Conservation (phyloP, 2,888 invertebrate genomes). For the Allolobophora icterica region DNA sequence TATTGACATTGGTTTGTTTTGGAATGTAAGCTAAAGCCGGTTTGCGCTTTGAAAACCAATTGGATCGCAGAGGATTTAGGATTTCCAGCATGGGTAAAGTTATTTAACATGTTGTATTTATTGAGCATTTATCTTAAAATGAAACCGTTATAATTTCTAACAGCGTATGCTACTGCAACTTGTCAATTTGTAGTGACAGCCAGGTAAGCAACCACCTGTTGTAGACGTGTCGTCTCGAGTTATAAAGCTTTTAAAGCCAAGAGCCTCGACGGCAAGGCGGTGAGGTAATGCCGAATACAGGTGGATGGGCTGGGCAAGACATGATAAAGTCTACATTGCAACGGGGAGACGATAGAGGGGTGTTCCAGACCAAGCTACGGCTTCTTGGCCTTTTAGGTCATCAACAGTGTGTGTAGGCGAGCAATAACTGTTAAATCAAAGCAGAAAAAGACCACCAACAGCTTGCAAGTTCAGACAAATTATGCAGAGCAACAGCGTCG, state of each 20-base stretch:
- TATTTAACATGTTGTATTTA: neutral
- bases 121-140: neutral
- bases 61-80: neutral
- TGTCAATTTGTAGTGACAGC: neutral
- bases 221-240: neutral
- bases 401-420: neutral
- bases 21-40: neutral
- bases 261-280: neutral
- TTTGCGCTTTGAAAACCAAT: neutral
- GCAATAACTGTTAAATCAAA: too few relatives aligned
- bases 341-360: neutral
- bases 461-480: neutral
- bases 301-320: neutral
- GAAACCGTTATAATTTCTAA: neutral
- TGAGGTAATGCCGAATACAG: neutral
- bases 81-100: neutral
- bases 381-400: neutral
- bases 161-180: conserved; percentile 17
- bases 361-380: neutral
- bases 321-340: neutral
- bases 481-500: neutral
- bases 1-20: conserved; percentile 14
- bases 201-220: conserved; percentile 12
- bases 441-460: neutral
- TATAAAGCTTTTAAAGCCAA: neutral